These are phyloP conservation scores for Taxidea taxus DNA, from an alignment of 2,113 vertebrate species.

Conservation along the genomic window DNA sequence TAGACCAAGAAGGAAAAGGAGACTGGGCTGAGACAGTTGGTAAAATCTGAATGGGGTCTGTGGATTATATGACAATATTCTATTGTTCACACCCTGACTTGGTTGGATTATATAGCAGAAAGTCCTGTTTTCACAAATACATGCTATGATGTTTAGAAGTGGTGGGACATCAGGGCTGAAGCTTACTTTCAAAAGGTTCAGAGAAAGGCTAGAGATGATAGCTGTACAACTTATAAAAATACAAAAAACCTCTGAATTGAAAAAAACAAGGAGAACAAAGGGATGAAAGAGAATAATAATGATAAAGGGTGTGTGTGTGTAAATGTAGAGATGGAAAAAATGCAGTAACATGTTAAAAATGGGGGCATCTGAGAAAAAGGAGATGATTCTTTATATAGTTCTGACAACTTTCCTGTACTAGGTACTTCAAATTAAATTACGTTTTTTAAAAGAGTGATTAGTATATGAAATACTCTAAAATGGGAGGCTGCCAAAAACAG, in stretches of 20 bases:
- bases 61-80: background rate
- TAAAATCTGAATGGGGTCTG: background rate
- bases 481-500: background rate
- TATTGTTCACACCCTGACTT: background rate
- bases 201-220: background rate
- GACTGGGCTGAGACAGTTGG: background rate
- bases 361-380: background rate
- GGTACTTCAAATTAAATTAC: constrained; percentile 26
- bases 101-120: background rate
- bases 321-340: background rate
- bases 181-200: background rate
- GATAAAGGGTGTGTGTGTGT: background rate
- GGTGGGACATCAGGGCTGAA: background rate
- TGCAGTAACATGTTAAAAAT: constrained; percentile 5
- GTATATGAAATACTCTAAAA: constrained; percentile 1
- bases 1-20: background rate
- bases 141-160: background rate
- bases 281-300: background rate
- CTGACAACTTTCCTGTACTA: background rate
- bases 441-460: background rate
- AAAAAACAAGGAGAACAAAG: background rate
- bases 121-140: background rate
- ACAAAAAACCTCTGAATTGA: background rate
- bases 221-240: background rate
- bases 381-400: background rate